phyloP scores from a whole-genome alignment of 2,888 invertebrate genomes.

The Sceliomorpha sp. region DNA sequence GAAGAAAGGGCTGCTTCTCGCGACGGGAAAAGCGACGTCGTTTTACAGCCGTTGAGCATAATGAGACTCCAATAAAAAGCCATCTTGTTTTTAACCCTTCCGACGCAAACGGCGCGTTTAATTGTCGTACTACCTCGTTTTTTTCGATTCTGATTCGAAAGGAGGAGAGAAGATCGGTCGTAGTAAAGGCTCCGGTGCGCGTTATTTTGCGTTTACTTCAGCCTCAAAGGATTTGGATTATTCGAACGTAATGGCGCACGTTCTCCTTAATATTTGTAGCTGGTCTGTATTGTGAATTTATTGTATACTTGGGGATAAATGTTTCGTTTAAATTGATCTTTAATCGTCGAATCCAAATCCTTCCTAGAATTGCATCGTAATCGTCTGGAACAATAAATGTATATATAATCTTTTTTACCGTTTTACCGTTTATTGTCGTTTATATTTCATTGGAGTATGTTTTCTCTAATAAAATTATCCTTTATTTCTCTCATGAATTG shows the following conservation, averaged over 20 bases:
- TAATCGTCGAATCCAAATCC: too few species aligned
- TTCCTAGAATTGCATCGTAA: too few species aligned
- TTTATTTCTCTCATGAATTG: too few species aligned
- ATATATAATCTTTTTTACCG: too few species aligned
- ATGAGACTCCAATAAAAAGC: conserved; percentile 78
- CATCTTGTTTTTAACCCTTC: conserved; percentile 79
- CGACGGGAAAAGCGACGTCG: conserved; percentile 59
- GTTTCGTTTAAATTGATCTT: too few species aligned
- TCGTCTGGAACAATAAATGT: too few species aligned
- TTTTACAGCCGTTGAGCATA: conserved; percentile 79
- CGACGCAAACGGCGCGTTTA: conserved; percentile 71
- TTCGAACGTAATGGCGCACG: not conserved
- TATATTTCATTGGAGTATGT: too few species aligned
- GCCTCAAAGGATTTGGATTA: conserved; percentile 18
- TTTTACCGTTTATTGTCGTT: too few species aligned
- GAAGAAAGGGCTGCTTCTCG: conserved; percentile 42
- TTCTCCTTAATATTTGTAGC: not conserved
- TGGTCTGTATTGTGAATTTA: not conserved
- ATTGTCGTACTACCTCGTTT: conserved; percentile 66
- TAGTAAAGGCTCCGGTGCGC: conserved; percentile 55
- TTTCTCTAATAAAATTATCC: too few species aligned
- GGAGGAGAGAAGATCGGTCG: conserved; percentile 36
- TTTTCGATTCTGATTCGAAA: conserved; percentile 46
- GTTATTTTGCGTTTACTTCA: conserved; percentile 48
- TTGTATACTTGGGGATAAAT: too few species aligned